phyloP scores from a whole-genome alignment of 2,888 invertebrate species.

The Clivina fossor region DNA sequence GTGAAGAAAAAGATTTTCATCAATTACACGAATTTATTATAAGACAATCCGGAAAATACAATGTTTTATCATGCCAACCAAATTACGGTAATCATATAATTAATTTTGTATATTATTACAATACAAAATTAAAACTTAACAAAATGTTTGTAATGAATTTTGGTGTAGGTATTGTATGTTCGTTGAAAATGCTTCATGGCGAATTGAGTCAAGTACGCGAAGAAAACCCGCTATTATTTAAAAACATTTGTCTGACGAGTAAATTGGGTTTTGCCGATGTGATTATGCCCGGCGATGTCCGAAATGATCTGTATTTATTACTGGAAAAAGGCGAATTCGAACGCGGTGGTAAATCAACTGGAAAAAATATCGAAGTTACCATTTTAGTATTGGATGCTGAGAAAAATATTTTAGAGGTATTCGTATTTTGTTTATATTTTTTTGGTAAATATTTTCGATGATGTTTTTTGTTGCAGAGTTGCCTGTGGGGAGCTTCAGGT shows the following conservation, averaged over 20 bases:
- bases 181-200: constrained; percentile 76
- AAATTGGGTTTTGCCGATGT: constrained; percentile 94
- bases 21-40: constrained; percentile 88
- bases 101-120: too few relatives aligned
- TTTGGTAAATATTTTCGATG: constrained; percentile 44
- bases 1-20: constrained; percentile 88
- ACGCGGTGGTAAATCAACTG: constrained; percentile 88
- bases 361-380: constrained; percentile 90
- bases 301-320: constrained; percentile 91
- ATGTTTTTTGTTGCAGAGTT: constrained; percentile 60
- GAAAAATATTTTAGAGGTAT: constrained; percentile 70
- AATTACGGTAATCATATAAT: constrained; percentile 71
- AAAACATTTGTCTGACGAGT: constrained; percentile 79
- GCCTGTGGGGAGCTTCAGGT: constrained; percentile 86
- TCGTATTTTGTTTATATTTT: constrained; percentile 22
- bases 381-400: constrained; percentile 77
- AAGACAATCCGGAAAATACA: constrained; percentile 81
- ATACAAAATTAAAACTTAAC: not conserved
- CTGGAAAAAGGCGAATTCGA: constrained; percentile 90
- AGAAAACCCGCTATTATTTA: constrained; percentile 75
- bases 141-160: constrained; percentile 33
- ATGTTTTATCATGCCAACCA: constrained; percentile 77
- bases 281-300: constrained; percentile 92
- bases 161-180: constrained; percentile 74
- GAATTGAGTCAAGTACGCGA: constrained; percentile 78